Evolutionary conservation across 2,888 invertebrate genomes (phyloP).

Genomic region (Mamestra brassicae): DNA sequence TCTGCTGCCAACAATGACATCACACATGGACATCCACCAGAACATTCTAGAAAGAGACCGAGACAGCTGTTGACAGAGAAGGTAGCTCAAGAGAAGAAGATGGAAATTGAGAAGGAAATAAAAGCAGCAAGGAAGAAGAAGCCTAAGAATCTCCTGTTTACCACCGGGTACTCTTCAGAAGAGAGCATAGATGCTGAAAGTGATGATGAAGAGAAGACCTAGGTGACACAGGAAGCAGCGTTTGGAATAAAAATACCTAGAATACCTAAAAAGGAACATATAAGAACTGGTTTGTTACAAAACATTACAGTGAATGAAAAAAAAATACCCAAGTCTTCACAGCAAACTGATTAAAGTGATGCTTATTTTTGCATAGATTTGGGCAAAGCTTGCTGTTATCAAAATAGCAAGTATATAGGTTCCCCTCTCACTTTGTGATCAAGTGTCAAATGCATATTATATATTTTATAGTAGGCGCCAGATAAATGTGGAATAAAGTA

Average conservation of each 20-base stretch:
- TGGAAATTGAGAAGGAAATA: constrained; percentile 86
- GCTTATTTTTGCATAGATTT: too few species aligned
- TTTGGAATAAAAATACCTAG: not conserved
- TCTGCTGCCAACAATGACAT: constrained; percentile 26
- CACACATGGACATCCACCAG: constrained; percentile 22
- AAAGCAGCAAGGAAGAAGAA: constrained; percentile 84
- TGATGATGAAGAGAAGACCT: constrained; percentile 70
- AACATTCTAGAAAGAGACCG: constrained; percentile 72
- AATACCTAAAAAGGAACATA: not conserved
- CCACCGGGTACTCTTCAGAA: constrained; percentile 89
- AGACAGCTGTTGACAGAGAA: constrained; percentile 83
- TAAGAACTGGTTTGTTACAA: not conserved
- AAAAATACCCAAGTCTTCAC: too few species aligned
- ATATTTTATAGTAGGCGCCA: too few species aligned
- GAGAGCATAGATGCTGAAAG: constrained; percentile 81
- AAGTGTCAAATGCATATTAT: too few species aligned
- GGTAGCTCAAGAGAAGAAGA: constrained; percentile 85
- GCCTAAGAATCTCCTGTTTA: constrained; percentile 90
- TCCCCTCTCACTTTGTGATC: too few species aligned
- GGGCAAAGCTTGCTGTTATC: too few species aligned
- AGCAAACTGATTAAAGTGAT: too few species aligned
- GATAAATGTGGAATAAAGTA: too few species aligned
- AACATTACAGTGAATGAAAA: not conserved
- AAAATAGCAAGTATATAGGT: too few species aligned
- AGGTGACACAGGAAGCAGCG: not conserved